Conservation (phyloP, 2,797 vertebrate species). For the Otolemur crassicaudatus region DNA sequence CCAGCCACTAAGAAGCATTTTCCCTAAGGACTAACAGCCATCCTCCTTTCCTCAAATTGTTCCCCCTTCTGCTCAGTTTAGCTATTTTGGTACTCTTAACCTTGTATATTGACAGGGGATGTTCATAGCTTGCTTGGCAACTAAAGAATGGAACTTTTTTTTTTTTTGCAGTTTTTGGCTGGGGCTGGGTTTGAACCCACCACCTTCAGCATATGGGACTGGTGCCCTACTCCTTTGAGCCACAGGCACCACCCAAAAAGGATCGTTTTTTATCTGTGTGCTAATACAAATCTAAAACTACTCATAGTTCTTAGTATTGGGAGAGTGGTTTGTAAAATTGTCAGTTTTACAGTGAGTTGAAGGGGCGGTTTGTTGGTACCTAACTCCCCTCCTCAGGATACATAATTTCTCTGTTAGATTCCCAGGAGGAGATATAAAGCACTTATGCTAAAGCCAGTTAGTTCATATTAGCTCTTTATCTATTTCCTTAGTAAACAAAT, state of each 20-base stretch:
- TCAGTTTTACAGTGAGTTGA: background rate
- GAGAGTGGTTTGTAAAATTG: background rate
- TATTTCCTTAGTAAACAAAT: background rate
- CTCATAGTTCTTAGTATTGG: background rate
- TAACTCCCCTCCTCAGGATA: background rate
- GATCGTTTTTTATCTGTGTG: background rate
- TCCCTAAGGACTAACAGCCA: background rate
- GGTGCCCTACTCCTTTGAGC: too few species aligned
- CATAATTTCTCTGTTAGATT: background rate
- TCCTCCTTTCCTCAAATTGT: background rate
- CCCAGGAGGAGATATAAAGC: background rate
- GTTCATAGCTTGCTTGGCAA: background rate
- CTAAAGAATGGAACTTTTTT: background rate
- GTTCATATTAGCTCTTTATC: background rate
- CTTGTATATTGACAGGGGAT: background rate
- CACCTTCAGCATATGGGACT: too few species aligned
- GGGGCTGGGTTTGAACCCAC: too few species aligned
- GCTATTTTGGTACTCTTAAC: background rate
- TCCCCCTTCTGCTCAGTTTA: background rate
- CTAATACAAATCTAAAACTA: background rate
- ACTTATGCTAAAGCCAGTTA: background rate
- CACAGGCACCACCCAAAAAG: too few species aligned
- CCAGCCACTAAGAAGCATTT: background rate
- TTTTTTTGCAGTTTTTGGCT: background rate
- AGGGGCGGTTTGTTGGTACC: fast-evolving